Conservation (phyloP, 2,888 invertebrate species). For the Malthinus flaveolus region DNA sequence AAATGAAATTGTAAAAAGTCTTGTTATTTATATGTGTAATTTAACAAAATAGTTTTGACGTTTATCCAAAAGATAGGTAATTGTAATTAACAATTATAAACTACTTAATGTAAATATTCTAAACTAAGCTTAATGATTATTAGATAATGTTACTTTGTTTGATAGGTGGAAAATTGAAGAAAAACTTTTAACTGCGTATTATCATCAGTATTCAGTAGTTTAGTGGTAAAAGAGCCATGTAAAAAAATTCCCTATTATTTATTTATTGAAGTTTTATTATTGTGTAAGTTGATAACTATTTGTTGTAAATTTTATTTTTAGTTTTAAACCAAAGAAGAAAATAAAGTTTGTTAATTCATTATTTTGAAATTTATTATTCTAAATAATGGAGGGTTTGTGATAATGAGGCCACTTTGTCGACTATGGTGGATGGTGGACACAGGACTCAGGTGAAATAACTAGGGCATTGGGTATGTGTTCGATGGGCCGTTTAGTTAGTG, state of each 20-base stretch:
- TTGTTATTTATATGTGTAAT: no score
- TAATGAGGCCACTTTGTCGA: no score
- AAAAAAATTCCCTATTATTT: conserved; percentile 21
- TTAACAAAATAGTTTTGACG: no score
- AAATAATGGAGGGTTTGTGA: no score
- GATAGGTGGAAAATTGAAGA: conserved; percentile 21
- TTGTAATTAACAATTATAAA: no score
- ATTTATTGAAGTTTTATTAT: conserved; percentile 20
- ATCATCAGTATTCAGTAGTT: conserved; percentile 11
- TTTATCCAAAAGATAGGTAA: no score
- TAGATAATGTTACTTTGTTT: conserved; percentile 33
- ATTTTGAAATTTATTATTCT: no score
- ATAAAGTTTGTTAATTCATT: conserved; percentile 35
- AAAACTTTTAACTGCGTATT: neutral
- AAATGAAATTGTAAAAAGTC: no score
- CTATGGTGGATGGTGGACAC: no score
- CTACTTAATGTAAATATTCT: conserved; percentile 42
- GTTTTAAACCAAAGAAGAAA: conserved; percentile 39
- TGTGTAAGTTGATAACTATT: conserved; percentile 16
- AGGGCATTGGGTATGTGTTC: no score
- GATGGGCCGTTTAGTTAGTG: no score
- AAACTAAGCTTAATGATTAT: conserved; percentile 51
- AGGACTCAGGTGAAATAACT: no score
- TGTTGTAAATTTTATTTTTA: conserved; percentile 35
- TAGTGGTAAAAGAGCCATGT: conserved; percentile 25